Evolutionary conservation across 2,113 vertebrate genomes (phyloP).

Genomic region (Ailurus styani): DNA sequence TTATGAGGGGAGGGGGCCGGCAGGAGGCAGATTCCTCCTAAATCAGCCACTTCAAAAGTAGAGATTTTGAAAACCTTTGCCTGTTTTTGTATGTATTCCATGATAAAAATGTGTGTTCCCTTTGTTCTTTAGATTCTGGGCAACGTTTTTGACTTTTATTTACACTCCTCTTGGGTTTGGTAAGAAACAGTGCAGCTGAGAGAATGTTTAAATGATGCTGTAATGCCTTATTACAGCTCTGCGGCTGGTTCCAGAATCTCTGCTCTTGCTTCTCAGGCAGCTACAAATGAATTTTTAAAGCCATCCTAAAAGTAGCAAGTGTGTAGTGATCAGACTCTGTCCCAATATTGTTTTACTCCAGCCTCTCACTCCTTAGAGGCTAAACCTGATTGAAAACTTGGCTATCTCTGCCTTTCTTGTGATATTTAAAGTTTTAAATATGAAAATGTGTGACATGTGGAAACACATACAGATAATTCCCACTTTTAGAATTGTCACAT

Average conservation of each 20-base stretch:
- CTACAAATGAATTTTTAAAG: neutral
- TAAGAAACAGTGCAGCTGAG: neutral
- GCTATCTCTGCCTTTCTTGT: neutral
- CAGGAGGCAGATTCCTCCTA: neutral
- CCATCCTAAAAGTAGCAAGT: neutral
- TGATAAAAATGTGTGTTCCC: conserved; percentile 8
- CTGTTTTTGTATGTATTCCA: neutral
- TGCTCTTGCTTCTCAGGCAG: neutral
- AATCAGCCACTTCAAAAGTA: neutral
- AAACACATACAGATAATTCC: neutral
- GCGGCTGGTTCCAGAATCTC: neutral
- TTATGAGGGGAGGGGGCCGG: neutral
- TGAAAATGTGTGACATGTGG: neutral
- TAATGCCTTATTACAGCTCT: neutral
- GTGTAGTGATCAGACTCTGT: neutral
- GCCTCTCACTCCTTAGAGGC: neutral
- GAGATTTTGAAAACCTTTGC: neutral
- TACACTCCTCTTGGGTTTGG: neutral
- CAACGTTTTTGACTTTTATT: neutral
- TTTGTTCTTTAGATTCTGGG: neutral
- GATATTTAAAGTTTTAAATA: neutral
- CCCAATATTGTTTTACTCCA: neutral
- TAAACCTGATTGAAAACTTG: neutral
- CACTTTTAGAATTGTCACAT: neutral
- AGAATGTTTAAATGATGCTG: neutral